phyloP scores from a whole-genome alignment of 1,140 invertebrate genomes.

The Aphis gossypii region DNA sequence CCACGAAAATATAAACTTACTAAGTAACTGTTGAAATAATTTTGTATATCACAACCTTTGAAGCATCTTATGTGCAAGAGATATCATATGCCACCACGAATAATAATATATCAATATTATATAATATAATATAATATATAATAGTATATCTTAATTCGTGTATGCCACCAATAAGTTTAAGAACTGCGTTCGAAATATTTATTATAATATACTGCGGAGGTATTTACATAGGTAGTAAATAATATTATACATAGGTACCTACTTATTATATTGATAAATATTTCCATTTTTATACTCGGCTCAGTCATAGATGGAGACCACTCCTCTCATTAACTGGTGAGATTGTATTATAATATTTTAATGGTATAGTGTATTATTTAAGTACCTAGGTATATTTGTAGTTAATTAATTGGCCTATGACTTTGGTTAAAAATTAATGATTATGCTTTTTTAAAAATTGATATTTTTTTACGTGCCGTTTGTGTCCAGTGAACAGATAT shows the following conservation, averaged over 20 bases:
- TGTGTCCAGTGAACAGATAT: too few species aligned
- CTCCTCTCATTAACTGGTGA: background rate
- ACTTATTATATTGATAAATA: too few species aligned
- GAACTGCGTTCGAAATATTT: background rate
- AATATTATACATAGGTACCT: too few species aligned
- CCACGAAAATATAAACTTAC: too few species aligned
- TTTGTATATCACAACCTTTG: too few species aligned
- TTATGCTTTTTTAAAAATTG: background rate
- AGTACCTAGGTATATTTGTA: background rate
- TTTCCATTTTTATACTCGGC: background rate
- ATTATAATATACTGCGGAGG: background rate
- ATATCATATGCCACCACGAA: too few species aligned
- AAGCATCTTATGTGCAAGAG: too few species aligned
- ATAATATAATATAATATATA: too few species aligned
- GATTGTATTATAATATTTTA: background rate
- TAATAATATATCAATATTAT: too few species aligned
- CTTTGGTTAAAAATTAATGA: background rate
- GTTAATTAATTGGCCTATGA: background rate
- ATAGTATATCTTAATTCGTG: too few species aligned
- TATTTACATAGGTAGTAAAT: too few species aligned
- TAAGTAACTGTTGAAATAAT: too few species aligned
- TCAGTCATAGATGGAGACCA: background rate
- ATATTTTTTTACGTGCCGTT: background rate
- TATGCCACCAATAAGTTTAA: background rate
- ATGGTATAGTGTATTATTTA: background rate